A percentile compares a stretch with the other conserved stretches of the same genome.
Conservation (phyloP, 2,113 vertebrate genomes). For the Leuciscus idus region DNA sequence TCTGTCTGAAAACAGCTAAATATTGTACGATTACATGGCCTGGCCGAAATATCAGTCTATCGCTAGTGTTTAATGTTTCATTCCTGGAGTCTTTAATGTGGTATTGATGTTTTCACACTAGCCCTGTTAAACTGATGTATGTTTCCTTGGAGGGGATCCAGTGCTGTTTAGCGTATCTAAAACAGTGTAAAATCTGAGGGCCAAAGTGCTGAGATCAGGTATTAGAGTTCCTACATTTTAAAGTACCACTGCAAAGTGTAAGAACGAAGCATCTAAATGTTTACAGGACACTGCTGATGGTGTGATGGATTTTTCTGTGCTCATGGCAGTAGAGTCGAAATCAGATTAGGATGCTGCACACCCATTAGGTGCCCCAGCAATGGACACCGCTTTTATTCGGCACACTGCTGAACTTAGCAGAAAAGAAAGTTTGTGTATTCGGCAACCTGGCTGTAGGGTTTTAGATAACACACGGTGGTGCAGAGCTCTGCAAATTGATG, state of each 20-base stretch:
- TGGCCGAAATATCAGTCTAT: not conserved
- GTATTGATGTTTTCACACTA: constrained; percentile 2
- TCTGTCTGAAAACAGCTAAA: not conserved
- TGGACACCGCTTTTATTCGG: not conserved
- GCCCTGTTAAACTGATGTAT: constrained; percentile 6
- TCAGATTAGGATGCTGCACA: not conserved
- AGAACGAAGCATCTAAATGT: constrained; percentile 23
- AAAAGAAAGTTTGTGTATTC: constrained; percentile 19
- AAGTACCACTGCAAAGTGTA: not conserved
- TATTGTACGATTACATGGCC: not conserved
- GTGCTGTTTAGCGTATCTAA: not conserved
- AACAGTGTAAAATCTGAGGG: not conserved
- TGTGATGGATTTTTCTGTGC: constrained; percentile 8
- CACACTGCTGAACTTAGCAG: constrained; percentile 31
- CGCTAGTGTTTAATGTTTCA: not conserved
- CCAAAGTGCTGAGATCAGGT: not conserved
- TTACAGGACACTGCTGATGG: constrained; percentile 18
- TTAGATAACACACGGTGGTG: not conserved
- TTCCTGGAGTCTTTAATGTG: constrained; percentile 1
- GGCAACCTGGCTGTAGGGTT: not conserved
- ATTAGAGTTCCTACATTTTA: not conserved
- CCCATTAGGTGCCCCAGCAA: constrained; percentile 10
- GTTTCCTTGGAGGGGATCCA: not conserved
- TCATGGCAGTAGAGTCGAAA: not conserved
- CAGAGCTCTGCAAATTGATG: constrained; percentile 20